Conservation (phyloP, 23 tunicate genomes). For the Trididemnum nubilum region DNA sequence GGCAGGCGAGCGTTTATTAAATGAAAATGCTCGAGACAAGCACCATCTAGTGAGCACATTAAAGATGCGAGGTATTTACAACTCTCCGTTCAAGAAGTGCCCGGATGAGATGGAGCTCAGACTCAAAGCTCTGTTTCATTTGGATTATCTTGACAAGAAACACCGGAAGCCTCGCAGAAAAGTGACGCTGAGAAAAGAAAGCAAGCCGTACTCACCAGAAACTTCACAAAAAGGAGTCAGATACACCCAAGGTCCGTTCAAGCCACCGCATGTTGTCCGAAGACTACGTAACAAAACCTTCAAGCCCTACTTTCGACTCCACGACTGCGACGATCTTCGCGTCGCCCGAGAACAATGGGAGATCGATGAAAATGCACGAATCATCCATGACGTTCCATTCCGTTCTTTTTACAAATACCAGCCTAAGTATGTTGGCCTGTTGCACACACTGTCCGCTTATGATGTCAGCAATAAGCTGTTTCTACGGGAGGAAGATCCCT, state of each 20-base stretch:
- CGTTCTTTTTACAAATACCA: slow-evolving; percentile 4
- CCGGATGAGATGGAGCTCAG: slow-evolving; percentile 53
- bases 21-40: slow-evolving; percentile 35
- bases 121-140: slow-evolving; percentile 37
- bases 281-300: slow-evolving; percentile 45
- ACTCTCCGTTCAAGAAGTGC: slow-evolving; percentile 53
- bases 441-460: slow-evolving; percentile 36
- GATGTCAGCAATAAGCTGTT: slow-evolving; percentile 40
- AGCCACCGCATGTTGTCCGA: slow-evolving; percentile 25
- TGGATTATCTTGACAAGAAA: slow-evolving; percentile 11
- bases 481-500: slow-evolving; percentile 47
- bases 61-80: slow-evolving; percentile 58
- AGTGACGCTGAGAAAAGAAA: neutral
- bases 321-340: slow-evolving; percentile 12
- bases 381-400: slow-evolving; percentile 43
- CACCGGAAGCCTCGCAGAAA: neutral
- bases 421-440: slow-evolving; percentile 34
- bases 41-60: slow-evolving; percentile 66
- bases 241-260: slow-evolving; percentile 66
- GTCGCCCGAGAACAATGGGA: slow-evolving; percentile 36
- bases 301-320: slow-evolving; percentile 35
- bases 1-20: slow-evolving; percentile 8
- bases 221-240: neutral
- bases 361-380: slow-evolving; percentile 41
- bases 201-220: slow-evolving; percentile 25